Base-by-base conservation (phyloP, 2,113 vertebrate species). In the Callorhinus ursinus region DNA sequence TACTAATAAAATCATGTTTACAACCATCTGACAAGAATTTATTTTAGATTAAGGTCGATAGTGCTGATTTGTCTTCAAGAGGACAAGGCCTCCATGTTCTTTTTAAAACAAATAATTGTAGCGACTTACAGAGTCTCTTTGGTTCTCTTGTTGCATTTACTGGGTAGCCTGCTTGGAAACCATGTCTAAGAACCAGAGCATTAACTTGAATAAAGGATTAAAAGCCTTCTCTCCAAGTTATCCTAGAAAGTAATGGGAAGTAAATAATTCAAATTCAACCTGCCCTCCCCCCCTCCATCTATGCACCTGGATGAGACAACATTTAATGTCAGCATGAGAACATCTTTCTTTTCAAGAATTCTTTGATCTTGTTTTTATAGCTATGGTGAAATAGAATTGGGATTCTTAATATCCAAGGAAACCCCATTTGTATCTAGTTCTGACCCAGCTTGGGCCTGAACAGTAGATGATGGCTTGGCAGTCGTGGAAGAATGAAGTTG, bases 401-500 rank as follows among this genome's bases (percentile, higher is more conserved):
- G 71, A 36, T 71, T 79, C 3, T 14, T 88, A 59, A 57, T 59
- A 88, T 33, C 74, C 22, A 83, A 76, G 72, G 61, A 93, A 89
- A 80, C 49, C 33, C 81, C 28, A 16, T 59, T 88, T 85, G 55
- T 94, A 11, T 42, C 24, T 55, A 13, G 7, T 90, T 91, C 24
- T 93, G n/a, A 71, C 21, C 39, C 42, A 81, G 7, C 16, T 63
- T 63, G 65, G 5, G 28, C 15, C 61, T 91, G n/a, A 92, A 57
- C 18, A 85, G 86, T 21, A 42, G 28, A 49, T 12, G 49, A 49
- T 65, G 18, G 39, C 53, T 84, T 93, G 46, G 51, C 24, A 36
- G 85, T 85, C 22, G 4, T 19, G 72, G 53, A 67, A 92, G 74
- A 97, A 77, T 7, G 89, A 63, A 95, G 57, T 92, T 83, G 72